Evolutionary conservation across 2,888 invertebrate genomes (phyloP).

Genomic region (Melanostoma mellinum): DNA sequence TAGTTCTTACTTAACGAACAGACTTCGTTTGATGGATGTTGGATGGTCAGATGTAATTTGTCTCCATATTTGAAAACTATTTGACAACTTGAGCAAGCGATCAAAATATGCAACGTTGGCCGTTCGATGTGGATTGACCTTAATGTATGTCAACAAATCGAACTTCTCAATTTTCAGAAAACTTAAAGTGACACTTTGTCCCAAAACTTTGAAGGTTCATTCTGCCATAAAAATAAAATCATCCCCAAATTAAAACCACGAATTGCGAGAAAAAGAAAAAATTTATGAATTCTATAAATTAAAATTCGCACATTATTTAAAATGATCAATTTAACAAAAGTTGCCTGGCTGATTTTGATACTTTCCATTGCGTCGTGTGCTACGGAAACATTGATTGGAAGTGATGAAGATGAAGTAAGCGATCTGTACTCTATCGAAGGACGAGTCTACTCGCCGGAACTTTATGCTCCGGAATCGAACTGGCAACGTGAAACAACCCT

Average conservation of each 20-base stretch:
- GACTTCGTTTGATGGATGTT: no score
- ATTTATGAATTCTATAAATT: slow-evolving; percentile 50
- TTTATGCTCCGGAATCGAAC: slow-evolving; percentile 83
- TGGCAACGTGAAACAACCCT: slow-evolving; percentile 91
- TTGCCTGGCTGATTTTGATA: slow-evolving; percentile 61
- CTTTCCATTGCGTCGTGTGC: slow-evolving; percentile 43
- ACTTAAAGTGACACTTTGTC: slow-evolving; percentile 25
- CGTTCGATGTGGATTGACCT: not conserved
- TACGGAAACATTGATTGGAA: slow-evolving; percentile 77
- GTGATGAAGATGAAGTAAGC: slow-evolving; percentile 81
- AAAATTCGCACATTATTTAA: not conserved
- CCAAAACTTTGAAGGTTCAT: slow-evolving; percentile 14
- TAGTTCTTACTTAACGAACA: no score
- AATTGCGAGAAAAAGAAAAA: slow-evolving; percentile 32
- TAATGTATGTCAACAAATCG: not conserved
- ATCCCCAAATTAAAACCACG: slow-evolving; percentile 48
- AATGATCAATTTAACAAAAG: slow-evolving; percentile 47
- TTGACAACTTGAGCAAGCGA: no score
- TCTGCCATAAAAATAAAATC: slow-evolving; percentile 25
- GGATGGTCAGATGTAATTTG: no score
- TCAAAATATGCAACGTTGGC: no score
- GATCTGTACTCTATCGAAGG: slow-evolving; percentile 91
- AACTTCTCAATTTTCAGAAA: not conserved
- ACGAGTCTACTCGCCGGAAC: slow-evolving; percentile 89
- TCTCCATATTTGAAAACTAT: no score